Percentiles rank a stretch among this genome's conserved stretches.
phyloP scores from a whole-genome alignment of 2,888 invertebrate genomes.

The Catocala fraxini region DNA sequence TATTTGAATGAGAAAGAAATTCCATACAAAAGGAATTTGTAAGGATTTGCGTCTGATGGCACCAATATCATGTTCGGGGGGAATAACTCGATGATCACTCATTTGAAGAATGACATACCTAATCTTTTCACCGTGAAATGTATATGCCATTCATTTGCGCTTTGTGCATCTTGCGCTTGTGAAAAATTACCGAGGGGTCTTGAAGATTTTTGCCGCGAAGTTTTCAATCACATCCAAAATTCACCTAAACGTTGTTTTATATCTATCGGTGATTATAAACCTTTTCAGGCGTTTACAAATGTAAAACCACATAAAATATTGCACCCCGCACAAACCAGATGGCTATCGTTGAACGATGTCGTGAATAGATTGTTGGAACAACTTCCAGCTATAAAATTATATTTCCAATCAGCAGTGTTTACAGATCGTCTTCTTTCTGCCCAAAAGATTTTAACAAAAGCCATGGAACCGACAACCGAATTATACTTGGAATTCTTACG shows the following conservation, averaged over 20 bases:
- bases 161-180: slow-evolving; percentile 24
- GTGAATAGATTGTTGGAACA: slow-evolving; percentile 45
- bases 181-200: slow-evolving; percentile 23
- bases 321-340: slow-evolving; percentile 49
- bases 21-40: slow-evolving; percentile 40
- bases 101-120: slow-evolving; percentile 20
- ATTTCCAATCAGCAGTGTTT: slow-evolving; percentile 40
- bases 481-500: slow-evolving; percentile 14
- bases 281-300: slow-evolving; percentile 17
- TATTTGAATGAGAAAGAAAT: slow-evolving; percentile 39
- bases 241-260: slow-evolving; percentile 22
- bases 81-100: slow-evolving; percentile 28
- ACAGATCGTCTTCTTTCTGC: slow-evolving; percentile 45
- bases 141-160: slow-evolving; percentile 40
- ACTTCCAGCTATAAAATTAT: slow-evolving; percentile 43
- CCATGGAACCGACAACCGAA: slow-evolving; percentile 27
- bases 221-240: slow-evolving; percentile 20
- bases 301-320: slow-evolving; percentile 33
- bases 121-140: slow-evolving; percentile 39
- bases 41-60: slow-evolving; percentile 42
- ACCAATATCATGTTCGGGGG: slow-evolving; percentile 40
- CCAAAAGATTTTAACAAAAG: slow-evolving; percentile 32
- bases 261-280: slow-evolving; percentile 23
- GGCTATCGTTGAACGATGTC: slow-evolving; percentile 44
- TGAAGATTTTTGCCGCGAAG: slow-evolving; percentile 21